Percentiles rank a stretch among this genome's conserved stretches.
Evolutionary conservation across 2,797 vertebrate genomes (phyloP).

Genomic region (Eulemur mongoz): DNA sequence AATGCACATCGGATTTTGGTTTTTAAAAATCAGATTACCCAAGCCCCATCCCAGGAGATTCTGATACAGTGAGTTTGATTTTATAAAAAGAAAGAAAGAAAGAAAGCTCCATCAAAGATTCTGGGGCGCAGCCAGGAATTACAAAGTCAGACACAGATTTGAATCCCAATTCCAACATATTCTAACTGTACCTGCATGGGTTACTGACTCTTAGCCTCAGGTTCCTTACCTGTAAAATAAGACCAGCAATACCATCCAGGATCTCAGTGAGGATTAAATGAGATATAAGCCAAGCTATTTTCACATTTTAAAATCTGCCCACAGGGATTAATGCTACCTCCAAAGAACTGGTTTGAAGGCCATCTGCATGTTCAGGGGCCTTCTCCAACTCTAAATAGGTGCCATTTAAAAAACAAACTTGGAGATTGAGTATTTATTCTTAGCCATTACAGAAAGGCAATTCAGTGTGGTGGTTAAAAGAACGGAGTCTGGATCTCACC

Average conservation of each 20-base stretch:
- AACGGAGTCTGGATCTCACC: background rate
- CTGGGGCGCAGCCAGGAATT: background rate
- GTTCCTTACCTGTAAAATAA: background rate
- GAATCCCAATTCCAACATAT: background rate
- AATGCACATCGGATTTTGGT: background rate
- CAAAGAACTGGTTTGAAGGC: background rate
- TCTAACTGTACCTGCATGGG: too few relatives aligned
- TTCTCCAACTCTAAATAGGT: background rate
- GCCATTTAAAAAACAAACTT: background rate
- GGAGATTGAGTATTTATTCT: background rate
- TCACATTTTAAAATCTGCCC: background rate
- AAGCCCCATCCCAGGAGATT: background rate
- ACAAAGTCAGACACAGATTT: background rate
- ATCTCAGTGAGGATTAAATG: background rate
- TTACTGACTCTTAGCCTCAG: background rate
- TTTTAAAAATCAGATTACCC: background rate
- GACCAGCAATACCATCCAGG: fast-evolving
- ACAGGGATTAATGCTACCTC: background rate
- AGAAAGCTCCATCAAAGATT: background rate
- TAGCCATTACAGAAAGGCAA: background rate
- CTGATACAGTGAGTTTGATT: background rate
- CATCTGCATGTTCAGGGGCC: background rate
- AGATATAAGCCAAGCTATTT: background rate
- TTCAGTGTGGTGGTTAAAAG: background rate
- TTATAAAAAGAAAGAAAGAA: background rate